A percentile compares a stretch with the other conserved stretches of the same genome.
These are phyloP conservation scores for Tretioscincus oriximinensis DNA, from an alignment of 2,113 vertebrate genomes.

Conservation along the genomic window DNA sequence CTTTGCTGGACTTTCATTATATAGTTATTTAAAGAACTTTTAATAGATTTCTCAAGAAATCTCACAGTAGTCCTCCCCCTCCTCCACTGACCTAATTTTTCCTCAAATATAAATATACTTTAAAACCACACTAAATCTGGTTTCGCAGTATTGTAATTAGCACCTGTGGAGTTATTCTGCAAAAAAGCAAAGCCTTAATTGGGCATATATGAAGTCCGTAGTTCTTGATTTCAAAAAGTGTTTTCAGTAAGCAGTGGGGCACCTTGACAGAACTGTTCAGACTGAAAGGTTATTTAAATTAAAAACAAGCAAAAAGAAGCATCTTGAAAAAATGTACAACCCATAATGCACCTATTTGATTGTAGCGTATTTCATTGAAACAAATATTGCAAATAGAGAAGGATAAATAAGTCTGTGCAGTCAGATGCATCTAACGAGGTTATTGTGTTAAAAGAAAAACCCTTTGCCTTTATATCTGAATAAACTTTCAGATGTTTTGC, in stretches of 20 bases:
- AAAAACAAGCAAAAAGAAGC: too few species aligned
- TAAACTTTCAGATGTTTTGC: constrained; percentile 56
- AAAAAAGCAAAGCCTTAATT: neutral
- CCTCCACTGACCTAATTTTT: neutral
- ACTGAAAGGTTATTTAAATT: too few species aligned
- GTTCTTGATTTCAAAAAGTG: neutral
- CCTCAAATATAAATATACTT: neutral
- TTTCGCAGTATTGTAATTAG: neutral
- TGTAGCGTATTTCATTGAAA: constrained; percentile 16
- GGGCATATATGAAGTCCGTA: too few species aligned
- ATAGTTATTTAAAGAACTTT: neutral
- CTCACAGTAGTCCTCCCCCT: neutral
- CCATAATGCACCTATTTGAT: neutral
- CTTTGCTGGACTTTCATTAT: too few species aligned
- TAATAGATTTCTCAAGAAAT: neutral
- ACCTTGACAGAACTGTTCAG: neutral
- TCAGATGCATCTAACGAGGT: constrained; percentile 2
- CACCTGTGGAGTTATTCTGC: neutral
- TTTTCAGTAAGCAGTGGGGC: neutral
- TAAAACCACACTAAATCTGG: neutral
- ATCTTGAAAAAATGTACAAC: neutral
- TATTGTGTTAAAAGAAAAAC: constrained; percentile 40
- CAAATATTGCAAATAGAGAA: neutral
- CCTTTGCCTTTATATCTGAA: constrained; percentile 42
- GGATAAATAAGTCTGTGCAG: constrained; percentile 21